phyloP scores from a whole-genome alignment of 1,140 invertebrate species.

The Trachymyrmex septentrionalis region DNA sequence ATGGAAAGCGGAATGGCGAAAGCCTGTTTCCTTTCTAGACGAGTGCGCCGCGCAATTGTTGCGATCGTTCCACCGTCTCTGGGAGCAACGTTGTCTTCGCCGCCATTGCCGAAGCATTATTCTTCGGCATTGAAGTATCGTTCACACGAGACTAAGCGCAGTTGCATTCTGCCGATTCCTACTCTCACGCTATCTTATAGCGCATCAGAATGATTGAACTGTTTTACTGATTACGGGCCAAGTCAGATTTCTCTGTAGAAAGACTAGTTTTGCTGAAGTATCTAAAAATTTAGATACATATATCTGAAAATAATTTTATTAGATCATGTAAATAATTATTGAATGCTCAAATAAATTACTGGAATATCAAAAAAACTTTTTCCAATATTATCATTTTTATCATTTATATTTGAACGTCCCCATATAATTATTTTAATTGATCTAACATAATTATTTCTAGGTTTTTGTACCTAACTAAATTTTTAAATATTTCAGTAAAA shows the following conservation, averaged over 20 bases:
- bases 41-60: constrained; percentile 63
- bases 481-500: no score
- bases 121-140: constrained; percentile 34
- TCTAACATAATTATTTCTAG: no score
- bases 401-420: no score
- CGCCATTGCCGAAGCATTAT: constrained; percentile 37
- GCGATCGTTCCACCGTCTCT: constrained; percentile 51
- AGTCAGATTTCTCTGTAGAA: neutral
- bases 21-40: constrained; percentile 76
- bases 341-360: no score
- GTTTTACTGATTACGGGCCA: neutral
- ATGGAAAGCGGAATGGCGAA: constrained; percentile 75
- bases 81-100: constrained; percentile 39
- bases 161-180: neutral
- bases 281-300: no score
- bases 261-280: no score
- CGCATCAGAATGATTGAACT: neutral
- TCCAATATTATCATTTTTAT: no score
- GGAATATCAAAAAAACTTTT: no score
- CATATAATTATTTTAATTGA: no score
- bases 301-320: no score
- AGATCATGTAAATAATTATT: no score
- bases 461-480: no score
- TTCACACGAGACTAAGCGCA: constrained; percentile 38
- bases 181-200: neutral